phyloP scores from a whole-genome alignment of 2,888 invertebrate species.

The Brassicogethes aeneus region DNA sequence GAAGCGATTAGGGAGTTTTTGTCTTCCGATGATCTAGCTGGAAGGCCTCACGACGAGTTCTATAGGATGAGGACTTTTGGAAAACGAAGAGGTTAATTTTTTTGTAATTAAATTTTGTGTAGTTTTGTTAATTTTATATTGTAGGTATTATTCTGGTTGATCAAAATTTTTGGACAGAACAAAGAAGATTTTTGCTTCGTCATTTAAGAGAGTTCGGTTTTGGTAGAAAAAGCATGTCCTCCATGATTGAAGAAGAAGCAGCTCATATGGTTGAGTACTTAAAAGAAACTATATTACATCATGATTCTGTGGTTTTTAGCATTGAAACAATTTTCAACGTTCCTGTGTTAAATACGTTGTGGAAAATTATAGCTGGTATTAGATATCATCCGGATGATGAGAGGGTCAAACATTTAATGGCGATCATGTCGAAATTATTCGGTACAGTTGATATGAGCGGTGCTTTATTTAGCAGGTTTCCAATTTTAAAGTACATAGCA shows the following conservation, averaged over 20 bases:
- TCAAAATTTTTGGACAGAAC: conserved; percentile 54
- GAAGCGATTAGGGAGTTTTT: conserved; percentile 67
- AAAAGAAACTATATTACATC: conserved; percentile 35
- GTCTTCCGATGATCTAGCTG: conserved; percentile 66
- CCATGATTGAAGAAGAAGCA: conserved; percentile 63
- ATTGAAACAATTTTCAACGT: conserved; percentile 71
- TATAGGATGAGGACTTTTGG: conserved; percentile 72
- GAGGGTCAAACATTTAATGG: conserved; percentile 58
- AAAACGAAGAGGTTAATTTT: conserved; percentile 57
- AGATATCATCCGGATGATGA: conserved; percentile 62
- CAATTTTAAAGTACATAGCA: conserved; percentile 50
- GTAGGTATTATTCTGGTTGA: conserved; percentile 58
- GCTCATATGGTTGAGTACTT: conserved; percentile 52
- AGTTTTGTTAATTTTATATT: too few species aligned
- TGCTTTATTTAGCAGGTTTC: conserved; percentile 70
- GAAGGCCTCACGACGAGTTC: conserved; percentile 68
- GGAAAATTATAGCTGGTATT: conserved; percentile 76
- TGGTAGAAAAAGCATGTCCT: conserved; percentile 66
- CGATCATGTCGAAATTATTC: conserved; percentile 60
- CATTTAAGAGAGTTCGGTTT: conserved; percentile 78
- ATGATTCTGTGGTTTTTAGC: conserved; percentile 45
- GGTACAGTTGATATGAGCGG: conserved; percentile 75
- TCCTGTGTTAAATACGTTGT: conserved; percentile 69
- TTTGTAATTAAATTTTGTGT: too few species aligned
- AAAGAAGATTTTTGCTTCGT: conserved; percentile 64